Conservation (phyloP, 2,888 invertebrate species). For the Caenorhabditis drosophilae region DNA sequence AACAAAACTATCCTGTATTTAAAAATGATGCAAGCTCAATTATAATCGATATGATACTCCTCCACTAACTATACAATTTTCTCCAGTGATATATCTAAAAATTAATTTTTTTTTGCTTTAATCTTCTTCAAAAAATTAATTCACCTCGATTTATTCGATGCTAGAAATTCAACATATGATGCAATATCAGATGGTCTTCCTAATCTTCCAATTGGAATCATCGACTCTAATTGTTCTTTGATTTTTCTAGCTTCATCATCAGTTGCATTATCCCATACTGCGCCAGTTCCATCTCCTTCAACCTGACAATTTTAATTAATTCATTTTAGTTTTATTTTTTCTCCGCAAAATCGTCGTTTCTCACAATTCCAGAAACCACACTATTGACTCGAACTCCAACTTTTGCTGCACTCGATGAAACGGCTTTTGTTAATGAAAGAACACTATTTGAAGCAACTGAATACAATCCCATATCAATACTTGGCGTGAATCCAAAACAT, state of each 20-base stretch:
- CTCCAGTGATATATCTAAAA: constrained; percentile 59
- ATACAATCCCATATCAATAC: constrained; percentile 59
- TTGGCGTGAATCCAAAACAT: constrained; percentile 52
- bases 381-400: constrained; percentile 55
- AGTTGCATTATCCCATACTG: constrained; percentile 50
- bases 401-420: constrained; percentile 29
- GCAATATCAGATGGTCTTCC: constrained; percentile 52
- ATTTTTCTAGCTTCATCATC: constrained; percentile 34
- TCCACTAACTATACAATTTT: constrained; percentile 58
- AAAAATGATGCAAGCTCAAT: not conserved
- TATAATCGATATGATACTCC: constrained; percentile 59
- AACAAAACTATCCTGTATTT: not conserved
- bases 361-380: constrained; percentile 55
- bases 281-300: constrained; percentile 53
- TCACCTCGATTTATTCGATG: constrained; percentile 47
- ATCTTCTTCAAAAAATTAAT: not conserved
- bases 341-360: no score
- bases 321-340: constrained; percentile 1
- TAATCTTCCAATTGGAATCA: constrained; percentile 61
- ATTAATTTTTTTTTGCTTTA: not conserved
- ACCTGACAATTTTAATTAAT: constrained; percentile 8
- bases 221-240: constrained; percentile 34
- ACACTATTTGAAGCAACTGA: constrained; percentile 55
- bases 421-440: constrained; percentile 46
- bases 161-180: constrained; percentile 55